Evolutionary conservation across 2,113 vertebrate genomes (phyloP), one percentile per base, ranked within the genome.

Genomic region (Vicugna pacos): DNA sequence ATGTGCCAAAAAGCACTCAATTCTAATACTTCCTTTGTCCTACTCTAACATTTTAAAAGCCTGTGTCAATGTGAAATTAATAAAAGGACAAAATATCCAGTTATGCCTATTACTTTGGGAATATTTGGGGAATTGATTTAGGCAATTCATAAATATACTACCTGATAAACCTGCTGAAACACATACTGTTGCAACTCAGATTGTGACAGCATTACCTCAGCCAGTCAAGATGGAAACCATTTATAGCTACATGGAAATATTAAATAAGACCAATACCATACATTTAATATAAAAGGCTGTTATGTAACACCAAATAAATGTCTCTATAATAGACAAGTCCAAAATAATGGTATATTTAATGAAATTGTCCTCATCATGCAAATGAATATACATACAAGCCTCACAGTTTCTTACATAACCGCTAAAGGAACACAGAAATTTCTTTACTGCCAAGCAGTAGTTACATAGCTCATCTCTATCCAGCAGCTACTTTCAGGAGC

Each of bases 61-160:
- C 38, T 80, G 28, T 62, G 35, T 94, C 83, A 85, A 93, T 73
- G 11, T 73, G 30, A 28, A 87, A 80, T 88, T 38, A 97, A 94
- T 91, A 94, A 92, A 98, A 96, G 26, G 38, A 97, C 42, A 98
- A 97, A 96, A 92, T 89, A 97, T 87, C 89, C 82, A 95, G 93
- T 91, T 97, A 93, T 67, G 28, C 12, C 42, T n/a, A 96, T 97
- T 98, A 96, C 97, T 98, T 98, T 95, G 30, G 72, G 93, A 98
- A 89, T 91, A 94, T 92, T 96, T 98, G 91, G 65, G 0, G 20
- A 85, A 91, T 88, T 96, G 69, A 77, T 98, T 95, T 91, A 92
- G 83, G 76, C 88, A 97, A 77, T 94, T 96, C 93, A 95, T 96
- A 98, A 98, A 93, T 92, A 98, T 96, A 91, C 98, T 97, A 97